Conservation (phyloP, 1,140 invertebrate genomes). For the Schmidtea mediterranea region DNA sequence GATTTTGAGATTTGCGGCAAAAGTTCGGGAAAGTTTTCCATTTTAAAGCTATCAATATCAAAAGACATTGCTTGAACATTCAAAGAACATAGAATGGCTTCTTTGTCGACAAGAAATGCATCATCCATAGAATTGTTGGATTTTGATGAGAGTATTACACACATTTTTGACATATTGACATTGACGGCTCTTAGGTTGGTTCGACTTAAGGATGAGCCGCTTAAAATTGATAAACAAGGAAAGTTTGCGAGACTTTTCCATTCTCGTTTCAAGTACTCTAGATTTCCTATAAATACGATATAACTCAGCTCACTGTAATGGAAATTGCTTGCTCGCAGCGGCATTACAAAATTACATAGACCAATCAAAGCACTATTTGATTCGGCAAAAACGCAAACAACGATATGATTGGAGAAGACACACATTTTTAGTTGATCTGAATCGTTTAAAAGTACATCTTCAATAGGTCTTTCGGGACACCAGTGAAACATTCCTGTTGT, state of each 20-base stretch:
- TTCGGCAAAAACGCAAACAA: constrained; percentile 91
- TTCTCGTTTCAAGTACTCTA: constrained; percentile 79
- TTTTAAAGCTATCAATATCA: constrained; percentile 49
- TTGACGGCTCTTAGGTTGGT: constrained; percentile 92
- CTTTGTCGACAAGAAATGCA: constrained; percentile 92
- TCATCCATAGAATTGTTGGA: constrained; percentile 72
- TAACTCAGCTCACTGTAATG: constrained; percentile 98
- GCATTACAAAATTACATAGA: constrained; percentile 26
- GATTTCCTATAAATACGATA: constrained; percentile 91
- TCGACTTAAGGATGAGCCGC: constrained; percentile 89
- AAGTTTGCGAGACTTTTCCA: constrained; percentile 99
- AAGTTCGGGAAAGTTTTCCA: too few species aligned
- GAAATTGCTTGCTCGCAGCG: constrained; percentile 68
- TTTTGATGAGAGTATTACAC: constrained; percentile 75
- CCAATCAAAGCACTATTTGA: constrained; percentile 85
- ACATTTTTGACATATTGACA: constrained; percentile 98
- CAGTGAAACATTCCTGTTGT: constrained; percentile 99
- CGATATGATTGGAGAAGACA: constrained; percentile 84
- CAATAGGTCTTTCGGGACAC: constrained; percentile 76
- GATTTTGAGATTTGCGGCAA: too few species aligned
- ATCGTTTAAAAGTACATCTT: constrained; percentile 80
- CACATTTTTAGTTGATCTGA: constrained; percentile 96
- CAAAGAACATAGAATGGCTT: constrained; percentile 88
- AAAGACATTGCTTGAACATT: constrained; percentile 99
- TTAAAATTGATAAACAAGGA: constrained; percentile 50